phyloP scores from a whole-genome alignment of 2,888 invertebrate species.

The Platycheirus rosarum region DNA sequence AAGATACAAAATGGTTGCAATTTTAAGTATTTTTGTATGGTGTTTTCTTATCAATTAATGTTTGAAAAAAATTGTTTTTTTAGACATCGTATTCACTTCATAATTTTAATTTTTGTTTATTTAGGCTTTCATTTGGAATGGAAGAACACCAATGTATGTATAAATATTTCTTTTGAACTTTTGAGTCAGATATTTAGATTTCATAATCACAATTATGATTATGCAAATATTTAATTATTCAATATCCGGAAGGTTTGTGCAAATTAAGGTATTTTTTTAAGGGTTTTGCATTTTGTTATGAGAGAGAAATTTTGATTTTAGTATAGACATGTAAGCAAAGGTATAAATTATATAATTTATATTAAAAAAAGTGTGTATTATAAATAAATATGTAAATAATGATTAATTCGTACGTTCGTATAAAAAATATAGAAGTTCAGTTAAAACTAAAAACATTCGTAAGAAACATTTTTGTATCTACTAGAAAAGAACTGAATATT shows the following conservation, averaged over 20 bases:
- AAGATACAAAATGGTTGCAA: background rate
- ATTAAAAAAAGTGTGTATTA: background rate
- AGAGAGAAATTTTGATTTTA: slow-evolving; percentile 19
- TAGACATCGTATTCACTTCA: background rate
- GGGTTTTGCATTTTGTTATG: slow-evolving; percentile 4
- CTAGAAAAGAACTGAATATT: too few species aligned
- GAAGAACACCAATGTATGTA: background rate
- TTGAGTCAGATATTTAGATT: slow-evolving; percentile 7
- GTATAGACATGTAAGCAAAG: background rate
- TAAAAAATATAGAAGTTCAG: too few species aligned
- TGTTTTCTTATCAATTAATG: background rate
- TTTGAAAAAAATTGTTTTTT: background rate
- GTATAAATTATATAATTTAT: too few species aligned
- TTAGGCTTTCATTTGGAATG: background rate
- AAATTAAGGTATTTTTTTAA: slow-evolving; percentile 5
- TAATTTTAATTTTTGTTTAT: background rate
- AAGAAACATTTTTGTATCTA: too few species aligned
- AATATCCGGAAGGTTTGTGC: slow-evolving; percentile 12
- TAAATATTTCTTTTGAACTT: slow-evolving; percentile 23
- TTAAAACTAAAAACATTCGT: too few species aligned
- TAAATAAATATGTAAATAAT: too few species aligned
- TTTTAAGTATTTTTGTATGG: background rate
- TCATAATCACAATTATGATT: background rate
- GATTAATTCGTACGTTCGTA: too few species aligned
- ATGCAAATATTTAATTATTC: slow-evolving; percentile 21